These are phyloP conservation scores for Brachyistius frenatus DNA, from an alignment of 2,113 vertebrate species.

Conservation along the genomic window DNA sequence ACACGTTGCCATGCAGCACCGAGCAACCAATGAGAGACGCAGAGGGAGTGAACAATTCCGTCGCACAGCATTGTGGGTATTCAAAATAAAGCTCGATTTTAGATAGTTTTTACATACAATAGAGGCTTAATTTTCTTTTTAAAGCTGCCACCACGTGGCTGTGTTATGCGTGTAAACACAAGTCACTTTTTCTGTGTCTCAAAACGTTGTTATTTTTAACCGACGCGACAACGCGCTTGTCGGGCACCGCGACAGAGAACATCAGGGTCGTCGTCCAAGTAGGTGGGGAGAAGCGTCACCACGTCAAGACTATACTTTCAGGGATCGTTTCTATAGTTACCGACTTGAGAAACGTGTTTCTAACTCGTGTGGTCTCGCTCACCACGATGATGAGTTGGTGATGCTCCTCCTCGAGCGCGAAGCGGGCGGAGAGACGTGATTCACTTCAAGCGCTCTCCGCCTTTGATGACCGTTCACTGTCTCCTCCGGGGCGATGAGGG, in stretches of 20 bases:
- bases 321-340: constrained; percentile 83
- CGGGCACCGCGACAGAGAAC: constrained; percentile 32
- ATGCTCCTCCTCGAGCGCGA: constrained; percentile 70
- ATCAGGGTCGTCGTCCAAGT: accelerated
- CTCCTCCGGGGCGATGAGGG: constrained; percentile 25
- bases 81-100: too few species aligned
- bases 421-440: constrained; percentile 16
- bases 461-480: constrained; percentile 77
- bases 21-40: constrained; percentile 41
- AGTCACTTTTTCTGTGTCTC: too few species aligned
- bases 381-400: constrained; percentile 70
- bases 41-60: too few species aligned
- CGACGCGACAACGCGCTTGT: too few species aligned
- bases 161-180: too few species aligned
- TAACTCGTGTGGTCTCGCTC: constrained; percentile 71
- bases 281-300: accelerated
- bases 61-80: constrained; percentile 38
- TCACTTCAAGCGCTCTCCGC: accelerated
- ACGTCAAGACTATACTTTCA: constrained; percentile 81
- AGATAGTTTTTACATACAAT: too few species aligned
- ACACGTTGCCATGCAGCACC: background rate
- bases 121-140: too few species aligned
- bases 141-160: too few species aligned
- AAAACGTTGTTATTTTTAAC: too few species aligned
- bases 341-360: constrained; percentile 76